Evolutionary conservation across 2,113 vertebrate genomes (phyloP), one percentile per base, ranked within the genome.

Genomic region (Ceyx margarethae): DNA sequence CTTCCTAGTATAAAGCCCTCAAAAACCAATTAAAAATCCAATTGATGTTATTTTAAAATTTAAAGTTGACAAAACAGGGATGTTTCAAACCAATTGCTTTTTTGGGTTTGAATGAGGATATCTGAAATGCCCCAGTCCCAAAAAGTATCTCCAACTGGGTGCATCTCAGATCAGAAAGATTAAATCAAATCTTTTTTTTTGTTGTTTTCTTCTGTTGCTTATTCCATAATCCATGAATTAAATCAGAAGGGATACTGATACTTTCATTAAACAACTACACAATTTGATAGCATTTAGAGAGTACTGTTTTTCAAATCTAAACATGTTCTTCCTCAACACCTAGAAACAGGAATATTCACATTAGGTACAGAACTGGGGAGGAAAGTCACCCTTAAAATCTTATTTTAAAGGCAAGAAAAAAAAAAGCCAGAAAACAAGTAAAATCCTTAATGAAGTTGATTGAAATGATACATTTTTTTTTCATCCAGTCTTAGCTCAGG

Each of bases 401-500:
- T 86, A 28, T 50, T 9, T 67, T 54, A 29, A 84, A 86, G 19
- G 50, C 10, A 53, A 43, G 21, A 6, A 79, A 69, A 81, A 81
- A 73, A 67, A 64, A 45, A 0, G 1, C 2, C 16, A 21, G 5
- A 33, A 64, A 37, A 37, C 37, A 65, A 91, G 11, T 54, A 60
- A 67, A 94, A 89, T 35, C 19, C 20, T 91, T 81, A 78, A 73
- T 93, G 86, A 91, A 21, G 60, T 65, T 90, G 80, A 80, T 6
- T 81, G 56, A 85, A 93, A 93, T 81, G 28, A 65, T 37, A n/a
- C 7, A 18, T 89, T 87, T 88, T 60, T 23, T 91, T 87, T 88
- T 60, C 29, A 72, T 56, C 37, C 76, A 31, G 4, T 60, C 54
- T 84, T 58, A 90, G 50, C 50, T 85, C 60, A 81, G 40, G 51